These are phyloP conservation scores for Andrena bucephala DNA, from an alignment of 2,888 invertebrate genomes.

Conservation along the genomic window DNA sequence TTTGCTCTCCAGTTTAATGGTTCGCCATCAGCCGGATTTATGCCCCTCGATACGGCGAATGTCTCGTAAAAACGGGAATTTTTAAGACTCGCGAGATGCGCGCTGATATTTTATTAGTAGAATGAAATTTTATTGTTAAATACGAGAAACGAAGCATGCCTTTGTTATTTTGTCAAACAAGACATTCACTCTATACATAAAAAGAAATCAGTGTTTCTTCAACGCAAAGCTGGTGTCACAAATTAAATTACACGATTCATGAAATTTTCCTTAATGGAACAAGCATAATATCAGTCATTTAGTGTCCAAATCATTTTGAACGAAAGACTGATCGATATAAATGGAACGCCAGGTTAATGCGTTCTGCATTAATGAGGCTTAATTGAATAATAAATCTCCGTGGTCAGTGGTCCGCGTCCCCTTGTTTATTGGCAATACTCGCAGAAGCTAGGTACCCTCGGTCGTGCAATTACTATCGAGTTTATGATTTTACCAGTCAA, in stretches of 20 bases:
- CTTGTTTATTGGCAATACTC: not conserved
- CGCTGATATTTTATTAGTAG: not conserved
- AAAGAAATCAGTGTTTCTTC: too few relatives aligned
- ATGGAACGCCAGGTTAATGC: not conserved
- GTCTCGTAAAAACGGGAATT: constrained; percentile 9
- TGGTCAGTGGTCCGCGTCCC: not conserved
- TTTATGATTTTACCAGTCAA: constrained; percentile 1
- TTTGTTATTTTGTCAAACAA: not conserved
- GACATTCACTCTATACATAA: too few relatives aligned
- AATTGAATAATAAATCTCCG: constrained; percentile 16
- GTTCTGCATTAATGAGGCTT: not conserved
- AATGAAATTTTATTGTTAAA: not conserved
- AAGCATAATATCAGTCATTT: too few relatives aligned
- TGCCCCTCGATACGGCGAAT: not conserved
- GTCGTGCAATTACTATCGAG: constrained; percentile 13
- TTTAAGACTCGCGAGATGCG: constrained; percentile 11
- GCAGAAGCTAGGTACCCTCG: not conserved
- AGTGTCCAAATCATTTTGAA: not conserved
- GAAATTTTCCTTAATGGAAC: too few relatives aligned
- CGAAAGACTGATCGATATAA: not conserved
- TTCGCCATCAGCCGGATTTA: constrained; percentile 14
- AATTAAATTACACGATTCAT: too few relatives aligned
- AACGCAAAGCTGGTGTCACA: too few relatives aligned
- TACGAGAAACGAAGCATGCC: not conserved
- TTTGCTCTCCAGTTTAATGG: constrained; percentile 26